phyloP scores from a whole-genome alignment of 2,797 vertebrate species.

The Parambassis ranga region DNA sequence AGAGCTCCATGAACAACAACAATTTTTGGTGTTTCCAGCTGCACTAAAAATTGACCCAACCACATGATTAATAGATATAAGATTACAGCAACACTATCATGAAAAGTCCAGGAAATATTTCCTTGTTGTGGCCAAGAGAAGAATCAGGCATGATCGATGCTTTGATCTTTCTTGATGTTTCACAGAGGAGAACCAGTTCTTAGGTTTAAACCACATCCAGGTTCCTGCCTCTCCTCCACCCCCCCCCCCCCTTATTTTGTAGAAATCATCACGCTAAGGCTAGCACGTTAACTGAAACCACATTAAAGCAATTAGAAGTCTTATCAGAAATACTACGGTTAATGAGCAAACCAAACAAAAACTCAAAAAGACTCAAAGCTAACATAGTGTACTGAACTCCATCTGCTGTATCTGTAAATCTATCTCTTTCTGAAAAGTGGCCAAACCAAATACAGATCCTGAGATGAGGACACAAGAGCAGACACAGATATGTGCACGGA shows the following conservation, averaged over 20 bases:
- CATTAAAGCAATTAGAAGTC: constrained; percentile 72
- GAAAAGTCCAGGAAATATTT: constrained; percentile 66
- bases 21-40: constrained; percentile 38
- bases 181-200: constrained; percentile 57
- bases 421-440: constrained; percentile 70
- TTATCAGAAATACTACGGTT: constrained; percentile 73
- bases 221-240: constrained; percentile 31
- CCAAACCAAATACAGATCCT: constrained; percentile 90
- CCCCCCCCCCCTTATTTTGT: not conserved
- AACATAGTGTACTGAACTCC: constrained; percentile 60
- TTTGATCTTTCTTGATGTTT: constrained; percentile 71
- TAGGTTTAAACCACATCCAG: constrained; percentile 68
- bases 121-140: constrained; percentile 50
- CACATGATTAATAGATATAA: constrained; percentile 61
- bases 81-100: constrained; percentile 46
- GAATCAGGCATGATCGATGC: constrained; percentile 57
- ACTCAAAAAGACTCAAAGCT: constrained; percentile 62
- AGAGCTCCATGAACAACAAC: constrained; percentile 37
- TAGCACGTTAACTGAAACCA: constrained; percentile 60
- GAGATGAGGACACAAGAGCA: constrained; percentile 77
- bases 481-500: constrained; percentile 30
- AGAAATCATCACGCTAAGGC: constrained; percentile 39
- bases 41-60: constrained; percentile 34
- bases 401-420: constrained; percentile 71
- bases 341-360: constrained; percentile 79